Evolutionary conservation across 1,140 invertebrate species (phyloP).

Genomic region (Melipona quadrifasciata): DNA sequence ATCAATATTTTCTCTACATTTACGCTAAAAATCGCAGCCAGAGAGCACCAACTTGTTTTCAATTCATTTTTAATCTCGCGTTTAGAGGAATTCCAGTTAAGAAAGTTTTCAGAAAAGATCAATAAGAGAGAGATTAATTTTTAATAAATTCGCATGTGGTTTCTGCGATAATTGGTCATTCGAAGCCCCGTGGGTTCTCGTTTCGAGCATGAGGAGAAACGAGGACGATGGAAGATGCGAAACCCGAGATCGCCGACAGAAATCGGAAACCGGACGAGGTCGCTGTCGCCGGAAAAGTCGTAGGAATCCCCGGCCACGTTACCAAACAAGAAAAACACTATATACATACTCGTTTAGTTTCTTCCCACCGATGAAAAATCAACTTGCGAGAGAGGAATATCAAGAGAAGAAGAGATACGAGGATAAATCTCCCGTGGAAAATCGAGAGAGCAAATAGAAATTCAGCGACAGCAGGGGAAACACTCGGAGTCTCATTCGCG

Average conservation of each 20-base stretch:
- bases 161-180: neutral
- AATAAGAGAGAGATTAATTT: neutral
- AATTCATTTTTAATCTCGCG: neutral
- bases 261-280: constrained; percentile 46
- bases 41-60: neutral
- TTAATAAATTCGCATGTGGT: neutral
- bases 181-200: constrained; percentile 16
- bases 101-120: neutral
- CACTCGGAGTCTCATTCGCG: neutral
- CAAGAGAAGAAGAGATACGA: neutral
- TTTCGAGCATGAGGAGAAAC: constrained; percentile 18
- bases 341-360: too few relatives aligned
- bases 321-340: neutral
- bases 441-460: neutral
- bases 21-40: neutral
- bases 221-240: constrained; percentile 40
- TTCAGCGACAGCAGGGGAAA: neutral
- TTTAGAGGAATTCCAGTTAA: accelerated
- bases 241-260: constrained; percentile 40
- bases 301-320: constrained; percentile 15
- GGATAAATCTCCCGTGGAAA: neutral
- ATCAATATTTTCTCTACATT: neutral
- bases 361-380: neutral
- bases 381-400: neutral
- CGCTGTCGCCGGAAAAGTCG: constrained; percentile 36